Conservation (phyloP, 2,888 invertebrate genomes). For the Drosophila stalkeri region DNA sequence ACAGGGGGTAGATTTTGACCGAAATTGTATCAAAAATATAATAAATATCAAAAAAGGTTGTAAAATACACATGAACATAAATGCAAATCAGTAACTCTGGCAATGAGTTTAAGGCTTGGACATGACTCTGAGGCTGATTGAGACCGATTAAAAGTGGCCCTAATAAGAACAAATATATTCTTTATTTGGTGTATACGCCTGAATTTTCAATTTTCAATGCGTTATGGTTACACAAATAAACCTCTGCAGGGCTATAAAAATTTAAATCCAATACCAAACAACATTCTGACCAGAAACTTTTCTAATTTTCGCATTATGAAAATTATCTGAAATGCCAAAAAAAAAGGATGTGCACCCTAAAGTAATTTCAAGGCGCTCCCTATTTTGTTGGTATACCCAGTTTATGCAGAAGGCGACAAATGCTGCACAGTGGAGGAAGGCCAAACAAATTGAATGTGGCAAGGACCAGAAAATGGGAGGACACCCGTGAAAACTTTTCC, state of each 20-base stretch:
- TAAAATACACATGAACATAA: too few relatives aligned
- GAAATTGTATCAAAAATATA: too few relatives aligned
- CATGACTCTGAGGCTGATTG: too few relatives aligned
- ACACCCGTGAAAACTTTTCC: constrained; percentile 80
- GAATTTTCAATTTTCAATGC: too few relatives aligned
- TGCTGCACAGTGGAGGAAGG: constrained; percentile 20
- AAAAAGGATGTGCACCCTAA: constrained; percentile 26
- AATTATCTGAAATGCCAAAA: constrained; percentile 58
- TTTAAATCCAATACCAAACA: constrained; percentile 57
- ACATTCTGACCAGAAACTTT: constrained; percentile 64
- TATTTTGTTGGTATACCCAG: constrained; percentile 10
- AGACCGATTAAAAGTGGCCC: too few relatives aligned
- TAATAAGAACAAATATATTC: too few relatives aligned
- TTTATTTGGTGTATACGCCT: too few relatives aligned
- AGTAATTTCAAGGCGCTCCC: constrained; percentile 38
- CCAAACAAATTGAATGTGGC: constrained; percentile 42
- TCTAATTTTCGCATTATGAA: constrained; percentile 79
- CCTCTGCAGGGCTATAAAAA: constrained; percentile 39
- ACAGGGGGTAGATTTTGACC: too few relatives aligned
- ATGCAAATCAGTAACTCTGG: too few relatives aligned
- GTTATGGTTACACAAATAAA: too few relatives aligned
- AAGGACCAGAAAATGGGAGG: constrained; percentile 19
- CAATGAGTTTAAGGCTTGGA: too few relatives aligned
- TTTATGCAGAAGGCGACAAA: constrained; percentile 51
- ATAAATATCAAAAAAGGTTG: too few relatives aligned